Conservation (phyloP, 1,140 invertebrate genomes). For the Cydia fagiglandana region DNA sequence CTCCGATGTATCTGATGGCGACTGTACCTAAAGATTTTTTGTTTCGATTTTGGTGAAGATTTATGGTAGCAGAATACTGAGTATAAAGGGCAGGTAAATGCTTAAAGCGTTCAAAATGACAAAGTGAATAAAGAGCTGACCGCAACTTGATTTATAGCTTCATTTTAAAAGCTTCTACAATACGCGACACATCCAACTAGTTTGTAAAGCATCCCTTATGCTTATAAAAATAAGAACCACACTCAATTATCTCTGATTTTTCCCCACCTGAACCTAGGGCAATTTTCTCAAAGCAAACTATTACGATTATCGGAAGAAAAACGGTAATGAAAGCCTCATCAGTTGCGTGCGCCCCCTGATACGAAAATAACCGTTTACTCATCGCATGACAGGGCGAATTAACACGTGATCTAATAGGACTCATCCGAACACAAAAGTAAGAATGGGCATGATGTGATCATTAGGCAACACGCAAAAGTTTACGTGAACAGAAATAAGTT, state of each 20-base stretch:
- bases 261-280: constrained; percentile 18
- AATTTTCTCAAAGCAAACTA: constrained; percentile 29
- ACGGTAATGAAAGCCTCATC: constrained; percentile 18
- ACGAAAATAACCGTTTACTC: constrained; percentile 51
- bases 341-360: constrained; percentile 41
- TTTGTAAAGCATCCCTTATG: background rate
- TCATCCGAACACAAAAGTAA: constrained; percentile 18
- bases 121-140: background rate
- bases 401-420: constrained; percentile 61
- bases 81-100: constrained; percentile 6
- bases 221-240: background rate
- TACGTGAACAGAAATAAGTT: background rate
- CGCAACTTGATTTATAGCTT: constrained; percentile 23
- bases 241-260: background rate
- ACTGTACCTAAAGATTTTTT: constrained; percentile 21
- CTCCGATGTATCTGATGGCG: too few relatives aligned
- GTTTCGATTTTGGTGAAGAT: constrained; percentile 4
- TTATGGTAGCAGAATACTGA: constrained; percentile 12
- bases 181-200: background rate
- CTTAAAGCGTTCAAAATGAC: background rate
- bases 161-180: constrained; percentile 26
- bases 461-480: constrained; percentile 18
- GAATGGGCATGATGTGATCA: constrained; percentile 5
- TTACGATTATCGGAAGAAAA: constrained; percentile 11
- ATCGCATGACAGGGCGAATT: constrained; percentile 74